Evolutionary conservation across 2,888 invertebrate genomes (phyloP), one percentile per base, ranked within the genome.

Genomic region (Brenthis hecate): DNA sequence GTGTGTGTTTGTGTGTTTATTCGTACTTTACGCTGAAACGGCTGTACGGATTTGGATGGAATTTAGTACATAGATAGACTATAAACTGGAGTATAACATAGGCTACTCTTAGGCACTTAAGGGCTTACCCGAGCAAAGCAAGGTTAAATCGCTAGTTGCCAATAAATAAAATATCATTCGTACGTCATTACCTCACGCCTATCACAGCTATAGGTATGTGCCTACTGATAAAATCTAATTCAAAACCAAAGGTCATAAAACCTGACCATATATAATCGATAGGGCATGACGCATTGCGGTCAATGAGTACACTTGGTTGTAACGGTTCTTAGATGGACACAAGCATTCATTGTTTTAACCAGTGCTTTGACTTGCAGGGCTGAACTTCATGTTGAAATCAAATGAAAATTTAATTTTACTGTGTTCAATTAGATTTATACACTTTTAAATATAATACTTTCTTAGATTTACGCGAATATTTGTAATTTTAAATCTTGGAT

Each of bases 211-310:
- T 0, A 3, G 2, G 3, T 28, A 28, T 14, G 23, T 14, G 8
- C 23, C 3, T 1, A 68, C n/a, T 14, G 56, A 56, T 68, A 53
- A 57, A 19, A 63, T 62, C 53, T 43, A 47, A 68, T 43, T 56
- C 51, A 16, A 57, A 51, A 47, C 23, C 32, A 47, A 54, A 66
- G 57, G 57, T 54, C 50, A 53, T 69, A 71, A 71, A 72, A 70
- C 71, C 68, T 68, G 75, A 71, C 71, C 72, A 73, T 19, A 19
- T 19, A 19, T 66, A 72, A 70, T 69, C 73, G 72, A 72, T 74
- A 72, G 71, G 69, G 71, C 67, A 68, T 71, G 74, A 70, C 66
- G 72, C 74, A 69, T 71, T 58, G 73, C 56, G 60, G 68, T 68
- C 50, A 68, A 68, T 72, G 63, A 57, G 65, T 63, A 58, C 70